These are phyloP conservation scores for Drosophila bocki DNA, from an alignment of 1,140 invertebrate genomes.

Conservation along the genomic window DNA sequence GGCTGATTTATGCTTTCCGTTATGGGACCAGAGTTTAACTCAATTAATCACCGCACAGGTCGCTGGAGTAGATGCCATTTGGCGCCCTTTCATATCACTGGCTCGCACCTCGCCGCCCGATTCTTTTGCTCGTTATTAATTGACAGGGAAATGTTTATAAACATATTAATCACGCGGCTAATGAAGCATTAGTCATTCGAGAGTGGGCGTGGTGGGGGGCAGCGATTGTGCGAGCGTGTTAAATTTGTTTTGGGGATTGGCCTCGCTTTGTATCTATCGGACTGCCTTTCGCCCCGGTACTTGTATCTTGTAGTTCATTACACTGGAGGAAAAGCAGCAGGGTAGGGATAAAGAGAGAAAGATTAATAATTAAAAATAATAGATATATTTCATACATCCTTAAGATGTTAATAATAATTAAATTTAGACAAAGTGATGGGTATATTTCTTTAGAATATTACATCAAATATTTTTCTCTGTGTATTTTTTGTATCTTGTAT, in stretches of 20 bases:
- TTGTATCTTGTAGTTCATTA: constrained; percentile 40
- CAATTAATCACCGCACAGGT: constrained; percentile 48
- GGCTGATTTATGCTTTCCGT: constrained; percentile 64
- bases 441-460: no score
- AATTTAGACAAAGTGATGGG: neutral
- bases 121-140: constrained; percentile 67
- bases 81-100: constrained; percentile 63
- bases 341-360: no score
- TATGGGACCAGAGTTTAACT: constrained; percentile 46
- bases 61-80: constrained; percentile 39
- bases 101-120: constrained; percentile 32
- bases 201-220: constrained; percentile 36
- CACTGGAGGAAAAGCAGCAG: neutral
- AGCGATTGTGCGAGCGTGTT: constrained; percentile 51
- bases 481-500: constrained; percentile 48
- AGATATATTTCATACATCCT: neutral
- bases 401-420: neutral
- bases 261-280: constrained; percentile 32
- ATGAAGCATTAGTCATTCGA: constrained; percentile 78
- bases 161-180: constrained; percentile 80
- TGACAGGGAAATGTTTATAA: constrained; percentile 81
- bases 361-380: neutral
- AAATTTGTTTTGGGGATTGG: constrained; percentile 56
- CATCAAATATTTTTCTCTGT: constrained; percentile 7
- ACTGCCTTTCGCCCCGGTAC: constrained; percentile 34